A percentile compares a stretch with the other conserved stretches of the same genome.
Conservation (phyloP, 2,113 vertebrate species). For the Albula glossodonta region DNA sequence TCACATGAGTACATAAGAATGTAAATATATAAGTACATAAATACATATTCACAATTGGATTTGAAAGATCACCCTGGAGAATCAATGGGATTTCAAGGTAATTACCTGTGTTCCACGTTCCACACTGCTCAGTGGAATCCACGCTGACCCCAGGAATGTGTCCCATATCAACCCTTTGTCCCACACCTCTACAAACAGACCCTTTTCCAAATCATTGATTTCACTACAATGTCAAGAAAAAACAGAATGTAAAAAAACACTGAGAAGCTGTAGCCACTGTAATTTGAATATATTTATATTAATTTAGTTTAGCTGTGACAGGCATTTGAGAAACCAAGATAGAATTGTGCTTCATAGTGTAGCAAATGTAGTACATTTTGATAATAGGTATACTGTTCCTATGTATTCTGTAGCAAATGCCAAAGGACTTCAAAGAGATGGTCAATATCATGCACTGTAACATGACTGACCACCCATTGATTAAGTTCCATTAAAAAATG, state of each 20-base stretch:
- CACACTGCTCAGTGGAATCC: conserved; percentile 61
- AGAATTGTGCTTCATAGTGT: background rate
- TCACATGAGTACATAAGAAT: too few relatives aligned
- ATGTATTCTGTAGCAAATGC: background rate
- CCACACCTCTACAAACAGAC: conserved; percentile 63
- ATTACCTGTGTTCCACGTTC: conserved; percentile 56
- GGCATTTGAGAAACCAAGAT: background rate
- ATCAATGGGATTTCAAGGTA: background rate
- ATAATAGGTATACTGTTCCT: background rate
- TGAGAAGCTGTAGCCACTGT: background rate
- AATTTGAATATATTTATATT: background rate
- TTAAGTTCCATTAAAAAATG: background rate
- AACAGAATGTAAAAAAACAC: background rate
- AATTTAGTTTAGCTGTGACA: background rate
- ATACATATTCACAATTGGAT: background rate
- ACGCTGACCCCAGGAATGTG: conserved; percentile 57
- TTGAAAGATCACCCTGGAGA: background rate
- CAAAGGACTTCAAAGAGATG: background rate
- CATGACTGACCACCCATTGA: background rate
- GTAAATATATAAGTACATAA: too few relatives aligned
- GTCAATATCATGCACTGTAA: background rate
- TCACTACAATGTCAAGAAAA: conserved; percentile 53
- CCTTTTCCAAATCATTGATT: conserved; percentile 51
- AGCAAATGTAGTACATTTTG: background rate
- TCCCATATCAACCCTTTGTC: conserved; percentile 66